Base-by-base conservation (phyloP, 2,888 invertebrate species). In the Autographa pulchrina region DNA sequence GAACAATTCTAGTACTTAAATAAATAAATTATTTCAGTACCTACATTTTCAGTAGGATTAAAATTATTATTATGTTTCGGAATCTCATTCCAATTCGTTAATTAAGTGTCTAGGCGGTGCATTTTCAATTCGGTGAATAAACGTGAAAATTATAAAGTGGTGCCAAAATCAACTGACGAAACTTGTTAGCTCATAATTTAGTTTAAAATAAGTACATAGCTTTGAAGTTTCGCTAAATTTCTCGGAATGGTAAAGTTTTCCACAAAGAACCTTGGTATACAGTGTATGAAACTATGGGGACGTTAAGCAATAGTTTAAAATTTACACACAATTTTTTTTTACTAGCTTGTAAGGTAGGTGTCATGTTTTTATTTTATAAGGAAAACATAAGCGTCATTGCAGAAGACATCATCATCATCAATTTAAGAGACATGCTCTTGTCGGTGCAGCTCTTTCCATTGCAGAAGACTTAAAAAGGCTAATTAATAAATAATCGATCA, bases 51-150 rank as follows among this genome's bases (percentile, higher is more conserved):
- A 20, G 31, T 16, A 5, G 16, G 31, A 25, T 14, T 13, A 25
- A 13, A 63, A 48, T 32, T 35, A 18, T 48, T 41, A 48, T 62
- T 31, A 25, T 48, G 35, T 70, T 67, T 62, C 61, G 43, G 61
- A 5, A 56, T 20, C 9, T 67, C 38, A 64, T 70, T 64, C 62
- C 70, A 64, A 60, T 70, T 70, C 61, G 61, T 32, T 64, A 70
- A 65, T 61, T 64, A 32, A 16, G 56, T 61, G 61, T 13, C 16
- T 58, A 41, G 58, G 48, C 54, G 20, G 65, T 70, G 58, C 61
- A 60, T 38, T 67, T 62, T 71, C n/a, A 63, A 71, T 62, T 70
- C 35, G 61, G 25, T 35, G 56, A 65, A 67, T 62, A 68, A 63
- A 67, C 61, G 20, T 13, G 16, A 48, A 73, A 68, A 75, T 70